These are phyloP conservation scores for Drosophila athabasca DNA, from an alignment of 1,140 invertebrate species.

Conservation along the genomic window DNA sequence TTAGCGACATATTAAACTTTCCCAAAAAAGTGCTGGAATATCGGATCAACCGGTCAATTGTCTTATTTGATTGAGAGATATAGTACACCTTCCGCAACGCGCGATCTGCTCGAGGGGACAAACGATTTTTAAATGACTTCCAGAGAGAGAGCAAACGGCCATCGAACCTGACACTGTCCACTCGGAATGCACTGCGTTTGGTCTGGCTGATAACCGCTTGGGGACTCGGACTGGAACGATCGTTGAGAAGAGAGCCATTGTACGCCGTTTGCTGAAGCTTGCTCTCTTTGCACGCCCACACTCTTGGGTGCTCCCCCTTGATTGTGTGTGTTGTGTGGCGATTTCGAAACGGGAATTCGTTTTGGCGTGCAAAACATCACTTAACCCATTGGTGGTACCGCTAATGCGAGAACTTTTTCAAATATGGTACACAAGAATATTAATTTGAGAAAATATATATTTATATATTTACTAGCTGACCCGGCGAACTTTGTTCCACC, in stretches of 20 bases:
- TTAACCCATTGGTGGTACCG: no score
- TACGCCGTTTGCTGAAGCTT: not conserved
- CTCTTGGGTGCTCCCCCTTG: not conserved
- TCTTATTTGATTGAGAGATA: not conserved
- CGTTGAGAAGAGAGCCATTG: not conserved
- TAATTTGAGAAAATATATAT: no score
- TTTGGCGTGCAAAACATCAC: slow-evolving; percentile 13
- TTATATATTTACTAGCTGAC: no score
- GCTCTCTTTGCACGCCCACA: not conserved
- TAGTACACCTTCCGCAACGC: slow-evolving; percentile 7
- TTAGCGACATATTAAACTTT: slow-evolving; percentile 79
- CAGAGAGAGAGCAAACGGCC: slow-evolving; percentile 20
- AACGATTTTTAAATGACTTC: slow-evolving; percentile 55
- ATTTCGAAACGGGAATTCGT: slow-evolving; percentile 17
- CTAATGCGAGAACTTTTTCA: no score
- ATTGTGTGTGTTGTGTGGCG: slow-evolving; percentile 11
- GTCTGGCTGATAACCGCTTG: slow-evolving; percentile 29
- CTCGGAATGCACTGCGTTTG: slow-evolving; percentile 15
- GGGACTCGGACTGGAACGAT: slow-evolving; percentile 3
- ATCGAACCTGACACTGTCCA: slow-evolving; percentile 47
- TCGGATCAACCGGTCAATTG: slow-evolving; percentile 1
- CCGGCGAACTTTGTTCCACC: no score
- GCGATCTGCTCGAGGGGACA: slow-evolving; percentile 41
- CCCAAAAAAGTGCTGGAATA: not conserved
- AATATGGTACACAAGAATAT: no score